Evolutionary conservation across 2,888 invertebrate genomes (phyloP).

Genomic region (Luperina testacea): DNA sequence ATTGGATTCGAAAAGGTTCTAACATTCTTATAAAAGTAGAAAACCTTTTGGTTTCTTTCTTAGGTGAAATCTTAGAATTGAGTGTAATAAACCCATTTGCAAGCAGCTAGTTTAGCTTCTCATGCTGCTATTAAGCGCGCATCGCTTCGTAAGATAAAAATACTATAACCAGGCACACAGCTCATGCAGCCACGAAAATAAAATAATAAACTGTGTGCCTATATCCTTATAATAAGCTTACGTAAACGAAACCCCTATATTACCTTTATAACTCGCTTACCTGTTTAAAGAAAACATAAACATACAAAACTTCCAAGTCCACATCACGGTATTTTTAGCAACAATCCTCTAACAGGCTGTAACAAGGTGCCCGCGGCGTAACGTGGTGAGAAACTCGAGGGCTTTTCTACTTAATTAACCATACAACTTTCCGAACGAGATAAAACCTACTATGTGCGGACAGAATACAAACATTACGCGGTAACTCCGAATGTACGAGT

Average conservation of each 20-base stretch:
- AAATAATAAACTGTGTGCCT: background rate
- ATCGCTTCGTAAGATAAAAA: background rate
- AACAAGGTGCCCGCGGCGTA: constrained; percentile 82
- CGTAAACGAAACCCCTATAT: background rate
- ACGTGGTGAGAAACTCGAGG: constrained; percentile 81
- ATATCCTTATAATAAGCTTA: background rate
- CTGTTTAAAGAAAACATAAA: constrained; percentile 33
- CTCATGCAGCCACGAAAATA: background rate
- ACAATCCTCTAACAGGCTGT: constrained; percentile 75
- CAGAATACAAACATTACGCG: constrained; percentile 77
- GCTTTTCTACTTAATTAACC: constrained; percentile 84
- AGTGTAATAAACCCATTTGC: background rate
- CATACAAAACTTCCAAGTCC: constrained; percentile 51
- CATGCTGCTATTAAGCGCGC: background rate
- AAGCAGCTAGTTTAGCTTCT: background rate
- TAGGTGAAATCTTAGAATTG: constrained; percentile 4
- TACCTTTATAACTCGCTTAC: constrained; percentile 26
- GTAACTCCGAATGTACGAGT: constrained; percentile 63
- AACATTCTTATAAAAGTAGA: constrained; percentile 11
- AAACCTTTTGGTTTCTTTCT: constrained; percentile 26
- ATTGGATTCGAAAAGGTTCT: constrained; percentile 52
- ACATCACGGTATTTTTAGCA: constrained; percentile 60
- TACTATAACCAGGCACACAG: background rate
- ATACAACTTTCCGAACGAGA: constrained; percentile 78
- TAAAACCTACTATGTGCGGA: constrained; percentile 76